A percentile compares a stretch with the other conserved stretches of the same genome.
These are phyloP conservation scores for Agrochola lychnidis DNA, from an alignment of 2,888 invertebrate genomes.

Conservation along the genomic window DNA sequence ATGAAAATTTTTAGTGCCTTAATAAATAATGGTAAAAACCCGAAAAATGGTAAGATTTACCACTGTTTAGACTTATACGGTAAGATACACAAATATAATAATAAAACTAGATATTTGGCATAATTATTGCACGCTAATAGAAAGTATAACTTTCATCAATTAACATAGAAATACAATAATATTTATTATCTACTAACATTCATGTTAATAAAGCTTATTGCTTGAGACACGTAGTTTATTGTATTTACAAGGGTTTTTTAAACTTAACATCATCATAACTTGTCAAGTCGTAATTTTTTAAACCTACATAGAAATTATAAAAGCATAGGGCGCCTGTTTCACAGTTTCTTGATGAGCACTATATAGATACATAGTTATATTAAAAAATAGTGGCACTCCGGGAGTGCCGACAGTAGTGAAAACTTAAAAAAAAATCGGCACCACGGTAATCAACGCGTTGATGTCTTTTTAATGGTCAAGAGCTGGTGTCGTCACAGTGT, in stretches of 20 bases:
- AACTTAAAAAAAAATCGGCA: too few species aligned
- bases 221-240: constrained; percentile 84
- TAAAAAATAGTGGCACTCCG: too few species aligned
- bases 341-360: background rate
- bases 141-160: constrained; percentile 51
- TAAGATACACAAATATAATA: constrained; percentile 38
- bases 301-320: constrained; percentile 40
- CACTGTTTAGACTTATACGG: background rate
- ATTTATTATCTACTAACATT: constrained; percentile 52
- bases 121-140: constrained; percentile 49
- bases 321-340: background rate
- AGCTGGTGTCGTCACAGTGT: too few species aligned
- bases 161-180: constrained; percentile 45
- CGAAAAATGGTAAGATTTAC: constrained; percentile 5
- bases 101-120: constrained; percentile 44
- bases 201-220: constrained; percentile 79
- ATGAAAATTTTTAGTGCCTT: constrained; percentile 57
- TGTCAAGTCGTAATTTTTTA: constrained; percentile 35
- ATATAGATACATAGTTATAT: too few species aligned
- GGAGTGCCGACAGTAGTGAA: too few species aligned
- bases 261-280: constrained; percentile 39
- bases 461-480: too few species aligned
- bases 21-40: constrained; percentile 34
- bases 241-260: constrained; percentile 69
- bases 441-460: too few species aligned